Evolutionary conservation across 2,888 invertebrate genomes (phyloP).

Genomic region (Euspilapteryx auroguttella): DNA sequence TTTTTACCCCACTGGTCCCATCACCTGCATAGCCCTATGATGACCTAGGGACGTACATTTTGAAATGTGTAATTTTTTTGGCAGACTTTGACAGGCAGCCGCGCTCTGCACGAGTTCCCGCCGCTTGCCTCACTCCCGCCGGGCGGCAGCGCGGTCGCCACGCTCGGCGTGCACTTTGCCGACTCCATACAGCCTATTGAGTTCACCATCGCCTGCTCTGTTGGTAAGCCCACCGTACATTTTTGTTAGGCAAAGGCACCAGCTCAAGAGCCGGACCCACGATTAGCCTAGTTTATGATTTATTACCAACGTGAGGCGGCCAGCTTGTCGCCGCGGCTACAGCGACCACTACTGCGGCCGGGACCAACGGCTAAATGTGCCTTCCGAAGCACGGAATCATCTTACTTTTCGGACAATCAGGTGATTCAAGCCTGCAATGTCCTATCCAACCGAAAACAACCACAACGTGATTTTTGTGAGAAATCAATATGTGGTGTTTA

Average conservation of each 20-base stretch:
- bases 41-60: not conserved
- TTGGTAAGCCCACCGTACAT: conserved; percentile 26
- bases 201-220: conserved; percentile 72
- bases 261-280: too few relatives aligned
- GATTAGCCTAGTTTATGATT: too few relatives aligned
- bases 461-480: too few relatives aligned
- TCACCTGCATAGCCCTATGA: not conserved
- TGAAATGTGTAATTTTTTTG: not conserved
- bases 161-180: conserved; percentile 88
- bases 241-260: not conserved
- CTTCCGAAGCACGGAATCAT: too few relatives aligned
- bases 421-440: too few relatives aligned
- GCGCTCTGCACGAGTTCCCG: conserved; percentile 32
- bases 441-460: too few relatives aligned
- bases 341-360: too few relatives aligned
- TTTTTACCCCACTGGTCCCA: not conserved
- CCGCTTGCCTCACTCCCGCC: conserved; percentile 64
- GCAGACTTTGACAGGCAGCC: conserved; percentile 29
- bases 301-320: too few relatives aligned
- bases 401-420: too few relatives aligned
- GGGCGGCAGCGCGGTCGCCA: conserved; percentile 65
- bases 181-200: conserved; percentile 88
- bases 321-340: too few relatives aligned
- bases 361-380: too few relatives aligned
- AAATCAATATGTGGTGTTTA: not conserved